Evolutionary conservation across 2,888 invertebrate genomes (phyloP).

Genomic region (Cheilosia pagana): DNA sequence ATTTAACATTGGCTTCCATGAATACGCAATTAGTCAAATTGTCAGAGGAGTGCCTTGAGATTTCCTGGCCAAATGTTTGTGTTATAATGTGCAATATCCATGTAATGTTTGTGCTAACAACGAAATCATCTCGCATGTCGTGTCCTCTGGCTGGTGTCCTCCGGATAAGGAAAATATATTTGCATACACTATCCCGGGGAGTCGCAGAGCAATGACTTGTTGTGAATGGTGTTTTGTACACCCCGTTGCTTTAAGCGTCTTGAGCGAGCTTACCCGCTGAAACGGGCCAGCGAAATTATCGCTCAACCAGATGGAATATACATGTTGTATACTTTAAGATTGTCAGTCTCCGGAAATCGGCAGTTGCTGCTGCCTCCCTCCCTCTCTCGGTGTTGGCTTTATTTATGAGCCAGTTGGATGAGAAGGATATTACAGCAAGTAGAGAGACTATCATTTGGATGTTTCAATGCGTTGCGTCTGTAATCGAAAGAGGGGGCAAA

Average conservation of each 20-base stretch:
- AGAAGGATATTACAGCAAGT: conserved; percentile 20
- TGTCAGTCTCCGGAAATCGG: conserved; percentile 51
- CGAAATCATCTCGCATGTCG: conserved; percentile 67
- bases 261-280: conserved; percentile 4
- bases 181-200: conserved; percentile 22
- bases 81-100: conserved; percentile 61
- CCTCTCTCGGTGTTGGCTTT: conserved; percentile 17
- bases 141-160: conserved; percentile 14
- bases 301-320: conserved; percentile 48
- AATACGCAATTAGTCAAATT: conserved; percentile 74
- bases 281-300: conserved; percentile 32
- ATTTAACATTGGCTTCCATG: conserved; percentile 66
- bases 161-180: conserved; percentile 37
- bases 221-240: conserved; percentile 10
- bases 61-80: conserved; percentile 63
- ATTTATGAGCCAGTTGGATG: conserved; percentile 42
- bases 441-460: conserved; percentile 55
- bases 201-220: neutral
- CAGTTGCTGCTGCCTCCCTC: conserved; percentile 30
- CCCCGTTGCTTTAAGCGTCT: conserved; percentile 30
- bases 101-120: conserved; percentile 69
- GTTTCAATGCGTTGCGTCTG: conserved; percentile 21
- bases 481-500: conserved; percentile 37
- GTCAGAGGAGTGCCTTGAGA: conserved; percentile 61
- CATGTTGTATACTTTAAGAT: conserved; percentile 55